Evolutionary conservation across 2,888 invertebrate genomes (phyloP).

Genomic region (Smittia aterrima): DNA sequence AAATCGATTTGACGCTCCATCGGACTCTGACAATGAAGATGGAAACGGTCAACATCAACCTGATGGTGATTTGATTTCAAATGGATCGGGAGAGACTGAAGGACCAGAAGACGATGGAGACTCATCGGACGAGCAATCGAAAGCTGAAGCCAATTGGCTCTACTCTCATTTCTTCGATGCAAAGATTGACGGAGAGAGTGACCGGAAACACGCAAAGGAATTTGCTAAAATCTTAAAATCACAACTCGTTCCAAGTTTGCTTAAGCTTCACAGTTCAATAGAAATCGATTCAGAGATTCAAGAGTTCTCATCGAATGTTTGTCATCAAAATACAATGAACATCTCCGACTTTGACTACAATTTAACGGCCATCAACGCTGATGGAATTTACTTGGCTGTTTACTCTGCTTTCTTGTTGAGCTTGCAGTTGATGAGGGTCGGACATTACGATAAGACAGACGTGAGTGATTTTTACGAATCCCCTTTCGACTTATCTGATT

Average conservation of each 20-base stretch:
- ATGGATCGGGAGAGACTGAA: conserved; percentile 67
- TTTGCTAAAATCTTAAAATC: conserved; percentile 75
- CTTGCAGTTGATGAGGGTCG: conserved; percentile 71
- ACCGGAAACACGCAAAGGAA: conserved; percentile 80
- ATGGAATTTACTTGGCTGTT: conserved; percentile 89
- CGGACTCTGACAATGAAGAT: conserved; percentile 58
- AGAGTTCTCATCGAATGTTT: conserved; percentile 87
- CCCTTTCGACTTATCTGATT: not conserved
- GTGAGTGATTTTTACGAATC: conserved; percentile 49
- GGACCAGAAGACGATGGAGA: conserved; percentile 64
- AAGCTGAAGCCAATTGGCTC: conserved; percentile 52
- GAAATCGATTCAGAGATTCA: conserved; percentile 89
- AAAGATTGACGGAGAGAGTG: conserved; percentile 70
- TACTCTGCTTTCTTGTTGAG: conserved; percentile 82
- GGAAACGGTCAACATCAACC: conserved; percentile 66
- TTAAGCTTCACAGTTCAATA: conserved; percentile 73
- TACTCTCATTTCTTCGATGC: conserved; percentile 52
- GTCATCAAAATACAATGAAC: conserved; percentile 65
- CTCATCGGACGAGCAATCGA: conserved; percentile 55
- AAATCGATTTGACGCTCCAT: conserved; percentile 62
- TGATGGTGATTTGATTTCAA: conserved; percentile 67
- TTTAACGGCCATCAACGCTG: conserved; percentile 79
- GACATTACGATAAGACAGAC: conserved; percentile 66
- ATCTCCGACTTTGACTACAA: conserved; percentile 58
- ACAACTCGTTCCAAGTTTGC: conserved; percentile 72